Conservation (phyloP, 2,113 vertebrate species). For the Erythrocercus mccallii region DNA sequence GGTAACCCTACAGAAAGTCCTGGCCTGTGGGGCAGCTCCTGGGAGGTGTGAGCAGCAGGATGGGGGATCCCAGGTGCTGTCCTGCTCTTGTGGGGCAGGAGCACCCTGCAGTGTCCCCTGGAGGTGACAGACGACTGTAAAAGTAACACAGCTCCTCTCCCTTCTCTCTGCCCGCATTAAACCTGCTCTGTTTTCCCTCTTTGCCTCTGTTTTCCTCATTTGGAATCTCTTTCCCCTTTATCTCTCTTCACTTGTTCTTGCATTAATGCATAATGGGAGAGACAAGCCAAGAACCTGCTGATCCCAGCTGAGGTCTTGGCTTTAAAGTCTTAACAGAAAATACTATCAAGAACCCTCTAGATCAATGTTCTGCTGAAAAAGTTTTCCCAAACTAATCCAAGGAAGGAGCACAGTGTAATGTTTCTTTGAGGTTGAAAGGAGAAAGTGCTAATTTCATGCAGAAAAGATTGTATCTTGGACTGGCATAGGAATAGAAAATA, state of each 20-base stretch:
- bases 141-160: not conserved
- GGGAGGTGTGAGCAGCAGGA: not conserved
- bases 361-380: not conserved
- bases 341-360: not conserved
- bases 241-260: not conserved
- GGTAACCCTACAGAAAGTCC: not conserved
- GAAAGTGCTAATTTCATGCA: constrained; percentile 19
- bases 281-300: not conserved
- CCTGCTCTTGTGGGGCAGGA: accelerated
- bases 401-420: not conserved
- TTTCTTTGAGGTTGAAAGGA: constrained; percentile 35
- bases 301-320: not conserved
- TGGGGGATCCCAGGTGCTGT: not conserved
- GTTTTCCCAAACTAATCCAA: not conserved
- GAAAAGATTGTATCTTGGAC: not conserved
- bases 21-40: not conserved
- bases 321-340: not conserved
- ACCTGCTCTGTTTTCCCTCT: not conserved
- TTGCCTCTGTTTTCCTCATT: not conserved
- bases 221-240: not conserved
- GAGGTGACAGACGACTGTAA: not conserved
- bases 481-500: constrained; percentile 10
- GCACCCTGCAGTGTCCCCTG: not conserved
- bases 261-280: not conserved
- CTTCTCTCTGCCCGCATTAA: not conserved